Conservation (phyloP, 2,888 invertebrate species). For the Scrobipalpa atriplicella region DNA sequence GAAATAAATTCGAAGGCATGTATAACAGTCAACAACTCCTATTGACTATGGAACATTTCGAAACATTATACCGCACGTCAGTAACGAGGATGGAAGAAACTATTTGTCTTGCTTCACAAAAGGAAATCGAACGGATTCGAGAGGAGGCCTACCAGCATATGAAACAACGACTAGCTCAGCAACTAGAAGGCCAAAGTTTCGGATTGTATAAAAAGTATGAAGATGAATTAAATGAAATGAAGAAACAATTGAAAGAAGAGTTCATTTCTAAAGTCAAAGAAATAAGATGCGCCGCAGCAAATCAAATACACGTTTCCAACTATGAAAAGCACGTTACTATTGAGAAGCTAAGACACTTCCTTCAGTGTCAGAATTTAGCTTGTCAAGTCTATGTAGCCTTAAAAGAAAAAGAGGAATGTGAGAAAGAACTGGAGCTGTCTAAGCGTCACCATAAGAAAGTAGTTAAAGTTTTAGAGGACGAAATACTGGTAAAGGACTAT, state of each 20-base stretch:
- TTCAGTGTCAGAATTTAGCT: constrained; percentile 69
- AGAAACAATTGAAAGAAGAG: constrained; percentile 49
- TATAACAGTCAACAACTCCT: constrained; percentile 53
- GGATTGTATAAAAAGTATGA: constrained; percentile 58
- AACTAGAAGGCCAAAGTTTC: constrained; percentile 57
- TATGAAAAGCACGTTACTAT: constrained; percentile 66
- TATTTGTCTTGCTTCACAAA: constrained; percentile 55
- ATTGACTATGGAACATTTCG: constrained; percentile 58
- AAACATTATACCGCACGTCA: constrained; percentile 53
- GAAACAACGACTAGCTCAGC: constrained; percentile 52
- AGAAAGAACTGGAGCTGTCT: constrained; percentile 52
- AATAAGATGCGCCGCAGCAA: constrained; percentile 41
- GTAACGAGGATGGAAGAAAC: constrained; percentile 59
- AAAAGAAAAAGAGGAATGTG: constrained; percentile 65
- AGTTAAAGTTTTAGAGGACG: constrained; percentile 50
- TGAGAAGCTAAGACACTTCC: constrained; percentile 59
- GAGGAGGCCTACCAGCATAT: constrained; percentile 53
- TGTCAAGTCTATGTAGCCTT: constrained; percentile 73
- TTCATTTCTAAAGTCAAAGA: constrained; percentile 58
- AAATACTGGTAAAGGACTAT: constrained; percentile 54
- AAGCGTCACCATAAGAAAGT: constrained; percentile 58
- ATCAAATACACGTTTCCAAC: constrained; percentile 63
- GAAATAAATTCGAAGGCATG: constrained; percentile 46
- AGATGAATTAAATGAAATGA: constrained; percentile 52
- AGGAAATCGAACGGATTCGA: constrained; percentile 54